These are phyloP conservation scores for Epinotia demarniana DNA, from an alignment of 2,888 invertebrate genomes.

Conservation along the genomic window DNA sequence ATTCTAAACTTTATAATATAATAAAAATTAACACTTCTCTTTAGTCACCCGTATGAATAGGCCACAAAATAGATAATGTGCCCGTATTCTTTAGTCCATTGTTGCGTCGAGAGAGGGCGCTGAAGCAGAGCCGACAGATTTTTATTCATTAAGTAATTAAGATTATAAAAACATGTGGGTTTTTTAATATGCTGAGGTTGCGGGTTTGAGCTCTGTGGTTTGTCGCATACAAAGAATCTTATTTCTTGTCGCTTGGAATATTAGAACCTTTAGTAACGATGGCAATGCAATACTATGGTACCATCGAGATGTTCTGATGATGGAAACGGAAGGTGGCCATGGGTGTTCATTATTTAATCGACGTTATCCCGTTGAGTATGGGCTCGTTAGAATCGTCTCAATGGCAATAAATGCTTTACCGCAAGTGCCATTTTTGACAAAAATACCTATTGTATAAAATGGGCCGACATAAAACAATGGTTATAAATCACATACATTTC, in stretches of 20 bases:
- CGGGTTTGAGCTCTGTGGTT: neutral
- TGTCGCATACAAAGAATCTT: neutral
- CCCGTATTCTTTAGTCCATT: slow-evolving; percentile 48
- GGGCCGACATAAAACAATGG: neutral
- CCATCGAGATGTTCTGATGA: no score
- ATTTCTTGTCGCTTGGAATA: no score
- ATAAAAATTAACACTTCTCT: slow-evolving; percentile 37
- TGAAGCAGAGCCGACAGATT: slow-evolving; percentile 47
- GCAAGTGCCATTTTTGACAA: no score
- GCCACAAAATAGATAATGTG: slow-evolving; percentile 51
- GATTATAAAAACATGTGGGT: slow-evolving; percentile 55
- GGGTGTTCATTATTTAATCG: no score
- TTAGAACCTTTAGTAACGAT: no score
- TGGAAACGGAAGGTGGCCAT: no score
- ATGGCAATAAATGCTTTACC: no score
- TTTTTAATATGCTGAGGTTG: slow-evolving; percentile 45
- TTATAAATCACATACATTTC: neutral
- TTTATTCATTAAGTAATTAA: slow-evolving; percentile 54
- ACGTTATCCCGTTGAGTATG: no score
- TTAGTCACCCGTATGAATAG: slow-evolving; percentile 53
- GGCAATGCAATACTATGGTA: no score
- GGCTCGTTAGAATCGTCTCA: no score
- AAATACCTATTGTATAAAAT: neutral
- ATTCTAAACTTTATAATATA: slow-evolving; percentile 41
- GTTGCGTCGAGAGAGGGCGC: slow-evolving; percentile 48